These are phyloP conservation scores for Acrobasis repandana DNA, from an alignment of 2,888 invertebrate species.

Conservation along the genomic window DNA sequence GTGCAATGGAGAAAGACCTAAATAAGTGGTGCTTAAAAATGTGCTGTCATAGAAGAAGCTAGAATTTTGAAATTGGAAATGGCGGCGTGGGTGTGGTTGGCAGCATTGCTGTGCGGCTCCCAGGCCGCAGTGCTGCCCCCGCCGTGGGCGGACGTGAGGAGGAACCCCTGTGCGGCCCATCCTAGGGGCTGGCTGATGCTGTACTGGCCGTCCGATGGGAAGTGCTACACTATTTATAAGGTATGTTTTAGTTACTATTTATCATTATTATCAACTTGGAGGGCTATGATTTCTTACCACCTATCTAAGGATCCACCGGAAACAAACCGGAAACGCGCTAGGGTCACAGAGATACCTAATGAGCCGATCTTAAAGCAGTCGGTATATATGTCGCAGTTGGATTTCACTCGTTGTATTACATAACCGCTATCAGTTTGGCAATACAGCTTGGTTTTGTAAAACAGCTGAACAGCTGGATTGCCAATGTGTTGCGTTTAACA, in stretches of 20 bases:
- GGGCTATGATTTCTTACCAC: too few relatives aligned
- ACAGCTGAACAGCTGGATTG: too few relatives aligned
- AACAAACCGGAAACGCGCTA: too few relatives aligned
- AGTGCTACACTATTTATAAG: slow-evolving; percentile 94
- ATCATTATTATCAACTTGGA: too few relatives aligned
- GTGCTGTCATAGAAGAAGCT: slow-evolving; percentile 18
- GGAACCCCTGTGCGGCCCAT: slow-evolving; percentile 91
- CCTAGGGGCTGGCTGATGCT: slow-evolving; percentile 93
- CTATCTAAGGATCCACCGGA: too few relatives aligned
- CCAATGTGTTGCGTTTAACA: too few relatives aligned
- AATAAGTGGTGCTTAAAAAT: slow-evolving; percentile 9
- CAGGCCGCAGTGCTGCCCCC: slow-evolving; percentile 89
- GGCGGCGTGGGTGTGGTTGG: slow-evolving; percentile 69
- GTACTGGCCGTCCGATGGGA: slow-evolving; percentile 91
- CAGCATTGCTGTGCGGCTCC: slow-evolving; percentile 67
- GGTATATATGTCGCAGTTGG: too few relatives aligned
- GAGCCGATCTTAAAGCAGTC: too few relatives aligned
- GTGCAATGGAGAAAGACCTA: neutral
- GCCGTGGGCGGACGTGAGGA: slow-evolving; percentile 91
- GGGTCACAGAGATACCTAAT: too few relatives aligned
- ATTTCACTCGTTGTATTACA: too few relatives aligned
- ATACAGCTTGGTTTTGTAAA: too few relatives aligned
- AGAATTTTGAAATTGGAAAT: slow-evolving; percentile 41
- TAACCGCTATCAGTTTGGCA: too few relatives aligned
- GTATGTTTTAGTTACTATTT: slow-evolving; percentile 56